Evolutionary conservation across 2,888 invertebrate species (phyloP).

Genomic region (Scaptomyza polygonia): DNA sequence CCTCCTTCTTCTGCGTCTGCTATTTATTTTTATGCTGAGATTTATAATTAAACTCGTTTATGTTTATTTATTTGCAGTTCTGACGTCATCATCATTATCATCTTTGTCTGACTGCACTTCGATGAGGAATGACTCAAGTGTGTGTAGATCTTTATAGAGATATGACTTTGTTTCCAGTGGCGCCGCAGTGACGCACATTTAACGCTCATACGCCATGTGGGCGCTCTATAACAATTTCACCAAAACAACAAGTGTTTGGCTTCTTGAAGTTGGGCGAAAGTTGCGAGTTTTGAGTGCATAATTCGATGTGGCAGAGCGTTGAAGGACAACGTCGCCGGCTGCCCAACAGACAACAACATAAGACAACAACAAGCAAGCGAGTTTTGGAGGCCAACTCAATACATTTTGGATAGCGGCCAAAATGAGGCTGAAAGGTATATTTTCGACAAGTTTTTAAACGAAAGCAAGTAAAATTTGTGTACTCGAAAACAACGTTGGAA

Average conservation of each 20-base stretch:
- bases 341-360: constrained; percentile 49
- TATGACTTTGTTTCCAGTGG: constrained; percentile 41
- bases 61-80: constrained; percentile 44
- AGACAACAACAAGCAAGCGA: constrained; percentile 51
- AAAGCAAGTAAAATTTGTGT: constrained; percentile 20
- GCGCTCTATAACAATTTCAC: constrained; percentile 16
- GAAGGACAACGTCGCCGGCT: constrained; percentile 51
- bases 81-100: constrained; percentile 45
- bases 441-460: constrained; percentile 43
- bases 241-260: constrained; percentile 56
- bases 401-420: constrained; percentile 70
- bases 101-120: constrained; percentile 16
- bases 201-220: constrained; percentile 61
- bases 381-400: constrained; percentile 72
- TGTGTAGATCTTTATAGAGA: constrained; percentile 1
- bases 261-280: constrained; percentile 23
- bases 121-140: constrained; percentile 48
- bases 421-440: constrained; percentile 46
- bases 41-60: constrained; percentile 58
- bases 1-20: constrained; percentile 55
- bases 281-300: constrained; percentile 33
- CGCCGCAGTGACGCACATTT: constrained; percentile 48
- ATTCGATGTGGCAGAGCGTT: constrained; percentile 23
- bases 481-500: constrained; percentile 1
- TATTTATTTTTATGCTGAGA: constrained; percentile 60